Base-by-base conservation (phyloP, 2,797 vertebrate species). In the Bradypus variegatus region DNA sequence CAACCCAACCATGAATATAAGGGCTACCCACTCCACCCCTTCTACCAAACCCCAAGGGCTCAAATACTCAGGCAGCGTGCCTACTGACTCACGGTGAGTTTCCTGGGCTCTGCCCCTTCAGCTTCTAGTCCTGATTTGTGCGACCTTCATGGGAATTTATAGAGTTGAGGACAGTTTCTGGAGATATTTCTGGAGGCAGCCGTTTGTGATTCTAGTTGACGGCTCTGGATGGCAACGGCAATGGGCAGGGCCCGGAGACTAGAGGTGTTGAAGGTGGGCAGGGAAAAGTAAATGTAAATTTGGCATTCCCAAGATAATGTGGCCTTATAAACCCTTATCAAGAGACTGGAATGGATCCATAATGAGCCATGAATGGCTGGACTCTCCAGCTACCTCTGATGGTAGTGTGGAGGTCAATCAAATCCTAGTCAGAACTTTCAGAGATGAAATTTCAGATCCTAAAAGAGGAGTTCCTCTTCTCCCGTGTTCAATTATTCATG, bases 401-500 rank as follows among this genome's bases (percentile, higher is more conserved):
- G 1, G 41, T 21, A 8, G 27, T 4, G 31, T 2, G 3, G 36
- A 48, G 14, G 31, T 8, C 33, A 6, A 7, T 16, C 16, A 2
- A 31, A 33, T 62, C 55, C 79, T 13, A 31, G 29, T 18, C 18
- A 7, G 64, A 19, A 38, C 2, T 4, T 13, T 31, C 70, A 29
- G 9, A 53, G 48, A 4, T 4, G 48, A 93, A 69, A 48, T 5
- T 3, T 55, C 60, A 33, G 50, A 23, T 1, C 2, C 36, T 33
- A 1, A 85, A 27, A 5, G 88, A 95, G 77, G 15, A 60, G 50
- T n/a, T 60, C 36, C 69, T 36, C 50, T 27, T 48, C 33, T 33
- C 6, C 11, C 0, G 33, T 2, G 38, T 29, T 80, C 72, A 1
- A 1, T 41, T 6, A 15, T 3, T 19, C 80, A 18, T 0, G 0